These are phyloP conservation scores for Portunus trituberculatus DNA, from an alignment of 1,140 invertebrate species.

Conservation along the genomic window DNA sequence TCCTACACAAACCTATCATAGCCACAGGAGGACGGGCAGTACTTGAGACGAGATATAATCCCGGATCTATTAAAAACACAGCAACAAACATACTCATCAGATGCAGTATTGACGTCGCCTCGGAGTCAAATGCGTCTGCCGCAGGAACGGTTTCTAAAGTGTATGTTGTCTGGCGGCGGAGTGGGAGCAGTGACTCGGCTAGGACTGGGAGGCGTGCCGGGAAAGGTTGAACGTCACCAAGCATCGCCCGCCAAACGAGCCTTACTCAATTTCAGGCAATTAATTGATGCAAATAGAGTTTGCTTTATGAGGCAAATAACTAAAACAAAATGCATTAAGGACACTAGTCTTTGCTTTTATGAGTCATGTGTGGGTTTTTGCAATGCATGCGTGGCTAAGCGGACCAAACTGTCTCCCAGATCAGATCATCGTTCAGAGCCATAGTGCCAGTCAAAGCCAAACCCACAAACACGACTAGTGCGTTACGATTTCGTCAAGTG, in stretches of 20 bases:
- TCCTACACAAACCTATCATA: neutral
- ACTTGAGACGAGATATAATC: neutral
- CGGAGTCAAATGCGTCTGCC: neutral
- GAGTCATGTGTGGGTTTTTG: neutral
- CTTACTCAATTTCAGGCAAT: neutral
- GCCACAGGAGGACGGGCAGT: neutral
- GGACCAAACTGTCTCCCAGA: neutral
- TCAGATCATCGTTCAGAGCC: neutral
- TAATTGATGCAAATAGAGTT: neutral
- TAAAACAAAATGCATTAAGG: slow-evolving; percentile 15
- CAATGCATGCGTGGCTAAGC: neutral
- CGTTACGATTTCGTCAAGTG: neutral
- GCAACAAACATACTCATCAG: neutral
- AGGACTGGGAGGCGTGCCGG: neutral
- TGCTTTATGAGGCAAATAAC: slow-evolving; percentile 4
- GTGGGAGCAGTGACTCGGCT: neutral
- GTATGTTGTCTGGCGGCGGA: neutral
- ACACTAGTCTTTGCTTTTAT: neutral
- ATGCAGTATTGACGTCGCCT: neutral
- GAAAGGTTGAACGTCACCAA: slow-evolving; percentile 9
- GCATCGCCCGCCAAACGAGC: neutral
- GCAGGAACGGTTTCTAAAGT: neutral
- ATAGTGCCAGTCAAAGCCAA: neutral
- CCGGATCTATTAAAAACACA: neutral
- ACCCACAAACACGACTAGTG: neutral